phyloP scores from a whole-genome alignment of 1,140 invertebrate species.

The Drosophila gunungcola region DNA sequence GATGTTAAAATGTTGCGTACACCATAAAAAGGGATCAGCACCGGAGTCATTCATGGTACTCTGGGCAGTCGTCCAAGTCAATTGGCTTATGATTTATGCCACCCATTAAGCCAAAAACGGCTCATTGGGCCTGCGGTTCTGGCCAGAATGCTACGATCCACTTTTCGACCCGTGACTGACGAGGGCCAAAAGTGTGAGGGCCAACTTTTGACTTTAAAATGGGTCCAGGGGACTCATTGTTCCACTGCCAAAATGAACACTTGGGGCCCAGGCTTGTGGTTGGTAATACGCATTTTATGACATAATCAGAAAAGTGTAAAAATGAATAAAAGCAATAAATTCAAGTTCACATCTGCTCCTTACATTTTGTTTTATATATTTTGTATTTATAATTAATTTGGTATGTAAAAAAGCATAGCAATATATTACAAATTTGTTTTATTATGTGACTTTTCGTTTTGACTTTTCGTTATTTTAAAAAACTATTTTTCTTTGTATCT shows the following conservation, averaged over 20 bases:
- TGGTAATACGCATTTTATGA: conserved; percentile 33
- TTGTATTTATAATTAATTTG: background rate
- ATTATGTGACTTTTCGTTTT: too few relatives aligned
- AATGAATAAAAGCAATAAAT: conserved; percentile 22
- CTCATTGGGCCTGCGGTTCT: conserved; percentile 51
- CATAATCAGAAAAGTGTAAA: conserved; percentile 23
- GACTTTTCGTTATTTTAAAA: too few relatives aligned
- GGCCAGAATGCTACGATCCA: background rate
- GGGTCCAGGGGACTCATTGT: conserved; percentile 14
- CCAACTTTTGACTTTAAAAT: conserved; percentile 30
- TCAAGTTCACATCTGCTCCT: conserved; percentile 6
- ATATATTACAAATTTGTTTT: too few relatives aligned
- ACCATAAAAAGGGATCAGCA: conserved; percentile 74
- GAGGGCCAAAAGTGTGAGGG: conserved; percentile 11
- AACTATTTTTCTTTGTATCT: too few relatives aligned
- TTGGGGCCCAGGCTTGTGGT: conserved; percentile 4
- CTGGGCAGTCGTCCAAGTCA: conserved; percentile 56
- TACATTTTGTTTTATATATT: background rate
- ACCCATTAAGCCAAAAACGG: conserved; percentile 63
- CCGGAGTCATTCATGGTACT: conserved; percentile 53
- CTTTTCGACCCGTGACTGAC: conserved; percentile 13
- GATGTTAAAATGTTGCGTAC: conserved; percentile 67
- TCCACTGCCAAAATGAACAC: background rate
- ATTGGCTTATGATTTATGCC: conserved; percentile 80
- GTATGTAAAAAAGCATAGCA: too few relatives aligned